Evolutionary conservation across 2,113 vertebrate species (phyloP), one percentile per base, ranked within the genome.

Genomic region (Oxyura jamaicensis): DNA sequence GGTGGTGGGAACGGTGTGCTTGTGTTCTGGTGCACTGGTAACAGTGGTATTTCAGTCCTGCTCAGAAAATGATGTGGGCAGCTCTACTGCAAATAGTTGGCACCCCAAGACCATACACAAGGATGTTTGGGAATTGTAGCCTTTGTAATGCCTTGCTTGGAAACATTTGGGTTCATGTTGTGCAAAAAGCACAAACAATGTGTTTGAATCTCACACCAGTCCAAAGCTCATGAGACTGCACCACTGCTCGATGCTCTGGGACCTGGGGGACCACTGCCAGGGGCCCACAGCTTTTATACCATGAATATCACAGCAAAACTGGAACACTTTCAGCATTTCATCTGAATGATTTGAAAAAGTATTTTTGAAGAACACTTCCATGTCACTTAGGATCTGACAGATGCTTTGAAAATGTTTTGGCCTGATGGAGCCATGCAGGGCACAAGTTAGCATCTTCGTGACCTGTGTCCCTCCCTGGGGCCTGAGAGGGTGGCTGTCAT

Each of bases 31-130:
- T 5, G 11, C 1, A 0, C 13, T 28, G 15, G 9, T 13, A 53
- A 46, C 8, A 6, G 66, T 20, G 9, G 5, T 41, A 55, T 23
- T n/a, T 10, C 59, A 6, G 52, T 31, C 29, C n/a, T 22, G 52
- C 23, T 10, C 35, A 33, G 29, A 28, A 41, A 20, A 28, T 25
- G 19, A 41, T 0, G 0, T 33, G 35, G 36, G n/a, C 53, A 65
- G 33, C 36, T 80, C 41, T 33, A 3, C 18, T 9, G 29, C 9
- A 16, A 62, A n/a, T 23, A 28, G 31, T 25, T 50, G 48, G 10
- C 12, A 35, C 31, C 79, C 18, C 6, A 1, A 11, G 31, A 28
- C 35, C 13, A 4, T 0, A 2, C 1, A 0, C 11, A 8, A 18
- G 55, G 3, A 33, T 20, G 55, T 12, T 4, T 21, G n/a, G 80